Percentiles rank a stretch among this genome's conserved stretches.
phyloP scores from a whole-genome alignment of 2,888 invertebrate species.

The Orthonevra nobilis region DNA sequence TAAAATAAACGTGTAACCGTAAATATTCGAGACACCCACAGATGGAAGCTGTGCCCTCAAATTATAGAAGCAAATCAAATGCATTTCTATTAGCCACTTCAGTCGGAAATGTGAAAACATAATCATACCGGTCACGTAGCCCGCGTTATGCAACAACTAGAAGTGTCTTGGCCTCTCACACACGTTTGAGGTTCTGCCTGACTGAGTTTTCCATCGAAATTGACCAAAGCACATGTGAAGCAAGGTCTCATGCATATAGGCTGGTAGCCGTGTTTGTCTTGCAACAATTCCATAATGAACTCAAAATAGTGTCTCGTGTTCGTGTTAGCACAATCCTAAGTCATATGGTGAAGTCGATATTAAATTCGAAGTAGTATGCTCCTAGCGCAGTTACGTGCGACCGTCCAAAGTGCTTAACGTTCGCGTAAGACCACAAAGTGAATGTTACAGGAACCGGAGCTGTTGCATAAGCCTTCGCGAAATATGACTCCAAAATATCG shows the following conservation, averaged over 20 bases:
- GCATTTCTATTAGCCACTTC: neutral
- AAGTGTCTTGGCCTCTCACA: neutral
- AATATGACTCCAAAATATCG: constrained; percentile 30
- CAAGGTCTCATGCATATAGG: too few relatives aligned
- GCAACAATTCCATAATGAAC: constrained; percentile 2
- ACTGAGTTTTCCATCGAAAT: constrained; percentile 23
- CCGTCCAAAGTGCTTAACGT: neutral
- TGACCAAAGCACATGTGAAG: constrained; percentile 31
- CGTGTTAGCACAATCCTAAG: neutral
- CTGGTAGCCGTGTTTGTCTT: too few relatives aligned
- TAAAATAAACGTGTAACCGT: too few relatives aligned
- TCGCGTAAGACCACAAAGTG: constrained; percentile 19
- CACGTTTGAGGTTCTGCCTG: constrained; percentile 34
- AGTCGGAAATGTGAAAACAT: too few relatives aligned
- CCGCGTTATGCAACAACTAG: constrained; percentile 19
- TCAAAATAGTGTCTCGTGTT: neutral
- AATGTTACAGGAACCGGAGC: constrained; percentile 25
- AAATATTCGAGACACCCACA: too few relatives aligned
- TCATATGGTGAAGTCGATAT: neutral
- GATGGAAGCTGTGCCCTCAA: too few relatives aligned
- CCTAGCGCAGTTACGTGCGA: neutral
- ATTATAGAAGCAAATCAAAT: neutral
- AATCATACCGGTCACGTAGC: too few relatives aligned
- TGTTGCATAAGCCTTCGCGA: constrained; percentile 7
- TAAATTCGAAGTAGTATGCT: neutral